Base-by-base conservation (phyloP, 2,797 vertebrate species). In the Mycteria americana region DNA sequence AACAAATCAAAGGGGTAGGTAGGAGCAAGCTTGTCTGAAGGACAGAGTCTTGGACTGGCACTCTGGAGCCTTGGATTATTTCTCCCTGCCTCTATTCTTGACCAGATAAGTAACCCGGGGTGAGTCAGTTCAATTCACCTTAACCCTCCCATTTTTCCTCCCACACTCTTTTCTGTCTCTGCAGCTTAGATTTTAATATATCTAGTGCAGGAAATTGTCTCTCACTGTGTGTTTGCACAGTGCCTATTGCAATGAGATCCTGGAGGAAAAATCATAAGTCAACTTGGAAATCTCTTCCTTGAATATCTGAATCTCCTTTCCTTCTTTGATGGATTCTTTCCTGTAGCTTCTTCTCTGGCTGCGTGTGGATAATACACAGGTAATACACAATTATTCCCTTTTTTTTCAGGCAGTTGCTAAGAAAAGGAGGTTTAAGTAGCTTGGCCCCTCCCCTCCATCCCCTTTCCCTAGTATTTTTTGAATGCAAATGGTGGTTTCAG, bases 161-260 rank as follows among this genome's bases (percentile, higher is more conserved):
- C 91, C 91, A 95, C 95, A 83, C 87, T 92, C 56, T 64, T 39
- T 43, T 93, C 93, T 97, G 89, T 85, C 84, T 96, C 87, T 77
- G 54, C 57, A 74, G 85, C 91, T 81, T 84, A 85, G 78, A 78
- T 95, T 96, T 92, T 96, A 83, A 94, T 94, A 39, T n/a, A 91
- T 93, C 73, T 79, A 51, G 50, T 43, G 85, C 87, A 95, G 94
- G 96, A 95, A 96, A 94, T 93, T 79, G 65, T 94, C 85, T 94
- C 89, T 92, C 2, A 0, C 69, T 60, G 28, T 56, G 79, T 74
- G 68, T 95, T 95, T 91, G 89, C 79, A 62, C 86, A 45, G 57
- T 15, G 80, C 72, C 92, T 96, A 10, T 75, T 95, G 79, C 94
- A 91, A 9, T 69, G 79, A 92, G 87, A 72, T 93, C 79, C 76